Percentiles rank a stretch among this genome's conserved stretches.
Conservation (phyloP, 2,888 invertebrate species). For the Drosophila tanythrix region DNA sequence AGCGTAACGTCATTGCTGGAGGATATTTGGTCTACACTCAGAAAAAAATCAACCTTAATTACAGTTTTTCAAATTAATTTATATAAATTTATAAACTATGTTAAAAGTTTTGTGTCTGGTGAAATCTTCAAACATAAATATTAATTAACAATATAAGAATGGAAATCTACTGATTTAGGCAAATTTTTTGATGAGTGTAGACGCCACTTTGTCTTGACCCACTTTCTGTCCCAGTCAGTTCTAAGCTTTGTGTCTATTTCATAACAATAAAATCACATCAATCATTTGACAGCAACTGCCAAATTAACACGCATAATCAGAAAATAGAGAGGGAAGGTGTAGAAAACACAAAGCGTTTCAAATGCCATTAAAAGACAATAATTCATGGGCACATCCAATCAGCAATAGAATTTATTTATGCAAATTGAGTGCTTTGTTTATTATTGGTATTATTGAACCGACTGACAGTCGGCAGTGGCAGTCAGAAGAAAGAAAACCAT, state of each 20-base stretch:
- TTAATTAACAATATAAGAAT: background rate
- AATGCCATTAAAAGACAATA: constrained; percentile 69
- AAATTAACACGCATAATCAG: constrained; percentile 51
- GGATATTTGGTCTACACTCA: constrained; percentile 24
- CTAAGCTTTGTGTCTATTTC: constrained; percentile 32
- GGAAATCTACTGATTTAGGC: background rate
- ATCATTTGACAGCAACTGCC: constrained; percentile 60
- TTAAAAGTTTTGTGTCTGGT: background rate
- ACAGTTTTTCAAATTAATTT: background rate
- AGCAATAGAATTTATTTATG: constrained; percentile 69
- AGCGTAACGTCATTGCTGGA: constrained; percentile 12
- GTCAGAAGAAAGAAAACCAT: constrained; percentile 52
- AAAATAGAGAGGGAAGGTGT: constrained; percentile 40
- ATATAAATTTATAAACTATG: background rate
- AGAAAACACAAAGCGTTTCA: constrained; percentile 15
- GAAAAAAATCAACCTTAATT: background rate
- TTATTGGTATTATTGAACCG: constrained; percentile 10
- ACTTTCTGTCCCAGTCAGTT: constrained; percentile 30
- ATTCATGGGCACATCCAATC: constrained; percentile 74
- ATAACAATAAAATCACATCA: constrained; percentile 53
- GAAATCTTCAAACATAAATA: background rate
- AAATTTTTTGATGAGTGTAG: constrained; percentile 3
- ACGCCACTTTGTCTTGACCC: constrained; percentile 41
- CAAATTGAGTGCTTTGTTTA: constrained; percentile 47
- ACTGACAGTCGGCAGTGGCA: constrained; percentile 19